These are phyloP conservation scores for Botrylloides violaceus DNA, from an alignment of 23 tunicate species.

Conservation along the genomic window DNA sequence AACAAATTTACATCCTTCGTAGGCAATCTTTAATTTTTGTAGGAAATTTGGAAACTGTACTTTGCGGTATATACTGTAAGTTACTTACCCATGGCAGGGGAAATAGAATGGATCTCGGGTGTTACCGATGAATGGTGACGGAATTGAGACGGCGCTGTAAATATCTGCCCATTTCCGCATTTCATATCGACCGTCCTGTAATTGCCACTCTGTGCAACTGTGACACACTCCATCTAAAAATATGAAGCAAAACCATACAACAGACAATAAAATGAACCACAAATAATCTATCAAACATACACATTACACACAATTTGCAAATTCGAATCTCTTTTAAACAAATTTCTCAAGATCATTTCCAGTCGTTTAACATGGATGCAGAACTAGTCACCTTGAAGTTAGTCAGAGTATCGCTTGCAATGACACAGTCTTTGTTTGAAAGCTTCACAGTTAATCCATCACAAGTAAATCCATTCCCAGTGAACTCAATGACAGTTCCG, in stretches of 20 bases:
- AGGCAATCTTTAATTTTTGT: neutral
- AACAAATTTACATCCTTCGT: neutral
- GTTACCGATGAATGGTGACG: neutral
- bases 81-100: too few relatives aligned
- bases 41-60: too few relatives aligned
- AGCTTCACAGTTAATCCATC: conserved; percentile 27
- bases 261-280: too few relatives aligned
- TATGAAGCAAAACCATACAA: too few relatives aligned
- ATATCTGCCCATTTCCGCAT: neutral
- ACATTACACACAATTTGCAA: too few relatives aligned
- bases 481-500: conserved; percentile 44
- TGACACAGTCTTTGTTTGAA: conserved; percentile 26
- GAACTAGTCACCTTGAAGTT: conserved; percentile 11
- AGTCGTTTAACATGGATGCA: too few relatives aligned
- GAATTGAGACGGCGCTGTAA: neutral
- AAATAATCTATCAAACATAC: too few relatives aligned
- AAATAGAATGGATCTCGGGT: neutral
- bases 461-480: conserved; percentile 58
- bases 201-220: neutral
- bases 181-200: neutral
- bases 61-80: too few relatives aligned
- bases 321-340: too few relatives aligned
- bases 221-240: neutral
- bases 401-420: conserved; percentile 15
- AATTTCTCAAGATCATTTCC: too few relatives aligned